Evolutionary conservation across 1,140 invertebrate species (phyloP).

Genomic region (Ostrea edulis): DNA sequence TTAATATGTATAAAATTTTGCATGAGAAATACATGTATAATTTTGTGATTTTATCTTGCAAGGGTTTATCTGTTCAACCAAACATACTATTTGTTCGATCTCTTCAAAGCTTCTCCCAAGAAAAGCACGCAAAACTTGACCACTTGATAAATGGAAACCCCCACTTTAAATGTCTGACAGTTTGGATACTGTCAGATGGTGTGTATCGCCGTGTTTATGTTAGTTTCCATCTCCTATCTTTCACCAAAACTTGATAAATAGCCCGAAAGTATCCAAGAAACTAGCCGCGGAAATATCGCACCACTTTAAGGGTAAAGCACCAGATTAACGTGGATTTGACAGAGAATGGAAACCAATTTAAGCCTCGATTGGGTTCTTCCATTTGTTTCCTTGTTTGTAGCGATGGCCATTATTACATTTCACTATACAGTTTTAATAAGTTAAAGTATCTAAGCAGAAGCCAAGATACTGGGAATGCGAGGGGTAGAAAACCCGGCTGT

Average conservation of each 20-base stretch:
- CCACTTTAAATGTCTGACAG: constrained; percentile 1
- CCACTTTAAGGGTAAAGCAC: not conserved
- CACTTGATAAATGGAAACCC: not conserved
- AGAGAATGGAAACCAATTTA: constrained; percentile 14
- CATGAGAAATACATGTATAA: too few relatives aligned
- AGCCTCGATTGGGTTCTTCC: not conserved
- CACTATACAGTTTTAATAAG: not conserved
- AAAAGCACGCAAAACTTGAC: not conserved
- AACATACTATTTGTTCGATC: too few relatives aligned
- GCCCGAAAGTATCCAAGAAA: not conserved
- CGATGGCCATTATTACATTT: not conserved
- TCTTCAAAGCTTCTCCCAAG: too few relatives aligned
- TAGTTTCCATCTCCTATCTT: constrained; percentile 1
- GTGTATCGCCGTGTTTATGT: not conserved
- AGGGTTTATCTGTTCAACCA: too few relatives aligned
- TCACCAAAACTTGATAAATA: constrained; percentile 8
- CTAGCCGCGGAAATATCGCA: not conserved
- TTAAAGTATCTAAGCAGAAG: not conserved
- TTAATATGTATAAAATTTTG: too few relatives aligned
- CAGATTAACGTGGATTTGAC: constrained; percentile 9
- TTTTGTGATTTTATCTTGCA: too few relatives aligned
- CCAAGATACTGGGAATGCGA: not conserved
- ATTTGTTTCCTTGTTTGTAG: not conserved
- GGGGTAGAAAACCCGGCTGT: not conserved
- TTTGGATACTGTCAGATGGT: not conserved